A percentile compares a stretch with the other conserved stretches of the same genome.
These are phyloP conservation scores for Motacilla alba DNA, from an alignment of 2,113 vertebrate genomes.

Conservation along the genomic window DNA sequence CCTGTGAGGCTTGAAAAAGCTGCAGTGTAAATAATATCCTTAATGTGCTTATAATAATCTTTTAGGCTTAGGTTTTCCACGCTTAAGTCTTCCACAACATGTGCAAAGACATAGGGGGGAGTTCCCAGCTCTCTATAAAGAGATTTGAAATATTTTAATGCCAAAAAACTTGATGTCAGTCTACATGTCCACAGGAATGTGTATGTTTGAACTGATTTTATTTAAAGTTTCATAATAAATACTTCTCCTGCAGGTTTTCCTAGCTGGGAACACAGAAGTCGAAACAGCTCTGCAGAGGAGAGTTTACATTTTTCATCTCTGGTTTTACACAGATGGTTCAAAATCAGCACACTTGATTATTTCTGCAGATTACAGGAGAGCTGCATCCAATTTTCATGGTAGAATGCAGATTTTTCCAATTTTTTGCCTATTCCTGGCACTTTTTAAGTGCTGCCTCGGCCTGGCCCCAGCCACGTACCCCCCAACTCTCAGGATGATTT, in stretches of 20 bases:
- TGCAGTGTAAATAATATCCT: neutral
- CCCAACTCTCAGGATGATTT: neutral
- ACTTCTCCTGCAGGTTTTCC: neutral
- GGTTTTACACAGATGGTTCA: neutral
- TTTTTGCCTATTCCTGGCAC: neutral
- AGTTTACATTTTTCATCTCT: neutral
- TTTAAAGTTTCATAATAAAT: conserved; percentile 35
- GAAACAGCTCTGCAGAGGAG: neutral
- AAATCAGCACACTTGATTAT: neutral
- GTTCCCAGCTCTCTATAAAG: fast-evolving
- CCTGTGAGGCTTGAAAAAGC: neutral
- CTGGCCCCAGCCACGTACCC: neutral
- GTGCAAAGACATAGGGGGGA: neutral
- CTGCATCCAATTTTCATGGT: fast-evolving
- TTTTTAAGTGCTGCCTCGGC: neutral
- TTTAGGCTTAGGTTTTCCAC: neutral
- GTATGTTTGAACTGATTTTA: neutral
- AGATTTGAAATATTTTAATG: neutral
- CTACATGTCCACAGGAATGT: neutral
- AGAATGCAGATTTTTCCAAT: neutral
- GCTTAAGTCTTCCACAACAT: fast-evolving
- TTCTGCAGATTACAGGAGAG: neutral
- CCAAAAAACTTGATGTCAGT: neutral
- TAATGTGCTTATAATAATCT: neutral
- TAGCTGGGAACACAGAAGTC: neutral